Conservation (phyloP, 1,140 invertebrate genomes). For the Zaprionus capensis region DNA sequence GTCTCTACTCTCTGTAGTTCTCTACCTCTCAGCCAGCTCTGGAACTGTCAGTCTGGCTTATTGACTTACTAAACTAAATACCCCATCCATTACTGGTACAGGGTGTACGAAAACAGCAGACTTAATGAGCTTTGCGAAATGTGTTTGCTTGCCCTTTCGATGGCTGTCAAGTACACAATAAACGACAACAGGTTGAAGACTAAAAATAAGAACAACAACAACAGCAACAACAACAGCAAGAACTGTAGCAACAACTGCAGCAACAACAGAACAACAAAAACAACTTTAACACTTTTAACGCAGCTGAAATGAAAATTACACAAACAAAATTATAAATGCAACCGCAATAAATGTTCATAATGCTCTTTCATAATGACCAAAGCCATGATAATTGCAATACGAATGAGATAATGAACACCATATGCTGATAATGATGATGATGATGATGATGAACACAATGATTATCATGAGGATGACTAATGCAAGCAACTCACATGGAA, state of each 20-base stretch:
- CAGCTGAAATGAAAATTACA: constrained; percentile 75
- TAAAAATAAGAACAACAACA: constrained; percentile 61
- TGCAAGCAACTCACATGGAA: constrained; percentile 45
- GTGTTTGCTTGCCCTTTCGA: constrained; percentile 81
- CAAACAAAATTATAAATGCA: constrained; percentile 54
- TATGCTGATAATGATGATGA: constrained; percentile 8
- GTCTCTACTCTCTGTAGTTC: too few species aligned
- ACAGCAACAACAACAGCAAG: constrained; percentile 12
- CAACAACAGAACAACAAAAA: constrained; percentile 39
- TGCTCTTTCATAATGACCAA: constrained; percentile 18
- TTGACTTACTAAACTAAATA: background rate
- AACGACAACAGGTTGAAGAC: constrained; percentile 79
- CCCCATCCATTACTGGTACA: background rate
- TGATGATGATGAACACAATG: constrained; percentile 10
- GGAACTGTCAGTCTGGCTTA: too few species aligned
- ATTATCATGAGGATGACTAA: constrained; percentile 46
- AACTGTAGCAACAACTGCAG: constrained; percentile 38
- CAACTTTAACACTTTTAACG: constrained; percentile 53
- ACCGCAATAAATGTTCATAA: constrained; percentile 50
- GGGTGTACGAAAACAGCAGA: constrained; percentile 51
- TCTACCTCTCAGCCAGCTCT: too few species aligned
- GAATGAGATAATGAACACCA: background rate
- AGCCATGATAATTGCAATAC: constrained; percentile 30
- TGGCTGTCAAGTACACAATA: constrained; percentile 81
- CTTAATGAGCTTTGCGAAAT: constrained; percentile 82